A percentile compares a stretch with the other conserved stretches of the same genome.
These are phyloP conservation scores for Cirrhinus mrigala DNA, from an alignment of 2,797 vertebrate species.

Conservation along the genomic window DNA sequence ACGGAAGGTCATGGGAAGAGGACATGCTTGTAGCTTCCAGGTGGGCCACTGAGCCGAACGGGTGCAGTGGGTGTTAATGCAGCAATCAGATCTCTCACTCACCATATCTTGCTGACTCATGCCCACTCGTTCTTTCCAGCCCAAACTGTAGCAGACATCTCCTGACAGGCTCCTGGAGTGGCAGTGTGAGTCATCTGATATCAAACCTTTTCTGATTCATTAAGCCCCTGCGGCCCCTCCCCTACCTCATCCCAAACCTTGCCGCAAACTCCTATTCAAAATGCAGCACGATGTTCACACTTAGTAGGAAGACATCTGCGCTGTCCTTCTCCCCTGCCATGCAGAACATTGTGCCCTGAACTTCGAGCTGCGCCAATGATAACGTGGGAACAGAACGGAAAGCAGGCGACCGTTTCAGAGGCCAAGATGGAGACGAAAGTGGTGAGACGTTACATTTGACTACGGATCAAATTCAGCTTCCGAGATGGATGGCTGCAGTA, in stretches of 20 bases:
- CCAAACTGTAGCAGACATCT: conserved; percentile 20
- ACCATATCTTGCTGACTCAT: conserved; percentile 54
- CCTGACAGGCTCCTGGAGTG: conserved; percentile 10
- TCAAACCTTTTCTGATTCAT: conserved; percentile 42
- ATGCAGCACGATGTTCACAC: conserved; percentile 32
- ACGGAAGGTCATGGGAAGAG: not conserved
- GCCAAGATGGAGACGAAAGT: not conserved
- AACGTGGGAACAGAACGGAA: not conserved
- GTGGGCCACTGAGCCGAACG: conserved; percentile 1
- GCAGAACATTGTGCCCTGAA: conserved; percentile 33
- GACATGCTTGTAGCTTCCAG: not conserved
- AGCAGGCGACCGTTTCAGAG: not conserved
- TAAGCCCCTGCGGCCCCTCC: not conserved
- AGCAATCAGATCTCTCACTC: conserved; percentile 32
- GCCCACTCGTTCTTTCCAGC: conserved; percentile 30
- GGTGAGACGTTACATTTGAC: not conserved
- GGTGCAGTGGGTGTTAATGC: conserved; percentile 6
- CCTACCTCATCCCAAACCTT: not conserved
- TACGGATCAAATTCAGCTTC: not conserved
- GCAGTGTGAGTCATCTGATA: conserved; percentile 29
- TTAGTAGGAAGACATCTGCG: conserved; percentile 37
- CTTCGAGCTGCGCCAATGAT: conserved; percentile 29
- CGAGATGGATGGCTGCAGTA: not conserved
- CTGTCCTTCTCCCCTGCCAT: conserved; percentile 4
- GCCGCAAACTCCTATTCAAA: conserved; percentile 16